Conservation (phyloP, 2,113 vertebrate species). For the Pipa parva region DNA sequence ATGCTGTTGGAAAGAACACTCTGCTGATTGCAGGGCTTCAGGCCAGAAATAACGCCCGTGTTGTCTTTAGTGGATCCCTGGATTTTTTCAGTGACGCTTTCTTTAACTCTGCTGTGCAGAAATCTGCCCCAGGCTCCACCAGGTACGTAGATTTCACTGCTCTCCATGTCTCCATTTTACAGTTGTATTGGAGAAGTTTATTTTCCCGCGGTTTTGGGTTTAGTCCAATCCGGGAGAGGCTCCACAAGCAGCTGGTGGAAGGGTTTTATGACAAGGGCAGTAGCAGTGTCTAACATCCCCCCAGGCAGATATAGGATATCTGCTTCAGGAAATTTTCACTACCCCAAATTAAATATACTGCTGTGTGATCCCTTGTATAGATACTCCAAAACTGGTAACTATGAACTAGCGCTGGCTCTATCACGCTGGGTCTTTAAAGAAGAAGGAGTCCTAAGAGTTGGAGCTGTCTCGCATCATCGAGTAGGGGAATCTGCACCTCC, state of each 20-base stretch:
- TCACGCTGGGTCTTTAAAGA: slow-evolving; percentile 98
- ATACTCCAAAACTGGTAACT: slow-evolving; percentile 83
- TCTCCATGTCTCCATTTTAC: too few species aligned
- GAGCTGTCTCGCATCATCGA: slow-evolving; percentile 84
- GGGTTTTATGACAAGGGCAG: too few species aligned
- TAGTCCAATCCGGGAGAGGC: too few species aligned
- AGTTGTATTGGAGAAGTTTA: too few species aligned
- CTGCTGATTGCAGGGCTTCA: slow-evolving; percentile 92
- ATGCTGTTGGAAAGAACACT: slow-evolving; percentile 94
- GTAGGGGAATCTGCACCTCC: slow-evolving; percentile 82
- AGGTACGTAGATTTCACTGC: slow-evolving; percentile 63
- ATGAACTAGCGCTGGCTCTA: slow-evolving; percentile 82
- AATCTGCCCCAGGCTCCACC: slow-evolving; percentile 76
- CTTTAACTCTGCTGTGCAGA: slow-evolving; percentile 91
- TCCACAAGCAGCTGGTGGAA: too few species aligned
- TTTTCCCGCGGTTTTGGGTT: too few species aligned
- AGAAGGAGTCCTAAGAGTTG: slow-evolving; percentile 91
- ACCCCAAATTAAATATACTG: background rate
- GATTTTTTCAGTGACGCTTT: slow-evolving; percentile 96
- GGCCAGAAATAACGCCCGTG: slow-evolving; percentile 91
- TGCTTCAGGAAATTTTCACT: too few species aligned
- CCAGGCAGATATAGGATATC: too few species aligned
- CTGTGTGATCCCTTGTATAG: slow-evolving; percentile 50
- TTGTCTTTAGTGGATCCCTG: slow-evolving; percentile 91
- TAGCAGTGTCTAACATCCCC: too few species aligned